These are phyloP conservation scores for Channa argus DNA, from an alignment of 2,113 vertebrate genomes.

Conservation along the genomic window DNA sequence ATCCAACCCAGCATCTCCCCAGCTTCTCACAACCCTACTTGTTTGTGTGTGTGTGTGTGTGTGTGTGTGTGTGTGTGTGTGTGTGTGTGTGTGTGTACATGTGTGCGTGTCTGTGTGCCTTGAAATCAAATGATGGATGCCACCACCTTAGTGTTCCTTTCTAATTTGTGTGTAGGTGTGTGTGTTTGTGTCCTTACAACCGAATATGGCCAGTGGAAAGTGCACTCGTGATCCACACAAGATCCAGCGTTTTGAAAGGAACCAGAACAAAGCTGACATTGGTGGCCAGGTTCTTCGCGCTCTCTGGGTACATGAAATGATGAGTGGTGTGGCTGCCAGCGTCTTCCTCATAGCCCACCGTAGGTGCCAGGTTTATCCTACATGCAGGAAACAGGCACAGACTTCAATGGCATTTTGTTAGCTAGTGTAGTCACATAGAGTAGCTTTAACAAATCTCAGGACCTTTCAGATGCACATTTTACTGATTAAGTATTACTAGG, in stretches of 20 bases:
- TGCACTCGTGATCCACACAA: constrained; percentile 97
- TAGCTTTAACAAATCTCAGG: too few species aligned
- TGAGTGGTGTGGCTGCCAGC: constrained; percentile 94
- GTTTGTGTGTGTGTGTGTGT: constrained; percentile 9
- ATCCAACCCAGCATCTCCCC: constrained; percentile 9
- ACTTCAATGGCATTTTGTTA: not conserved
- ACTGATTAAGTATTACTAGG: too few species aligned
- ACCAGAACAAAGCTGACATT: constrained; percentile 98
- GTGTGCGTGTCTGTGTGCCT: constrained; percentile 5
- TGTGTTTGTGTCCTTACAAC: constrained; percentile 86
- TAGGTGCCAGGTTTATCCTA: constrained; percentile 98
- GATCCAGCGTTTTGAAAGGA: constrained; percentile 97
- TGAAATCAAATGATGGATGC: too few species aligned
- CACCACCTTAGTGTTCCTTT: too few species aligned
- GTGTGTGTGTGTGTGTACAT: constrained; percentile 19
- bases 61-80: constrained; percentile 2
- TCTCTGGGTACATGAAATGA: constrained; percentile 99
- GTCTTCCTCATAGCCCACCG: constrained; percentile 94
- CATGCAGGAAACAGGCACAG: not conserved
- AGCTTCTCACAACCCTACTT: constrained; percentile 5
- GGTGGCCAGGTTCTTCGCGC: constrained; percentile 95
- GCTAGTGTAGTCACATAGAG: too few species aligned
- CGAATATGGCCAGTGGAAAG: constrained; percentile 96
- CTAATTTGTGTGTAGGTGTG: constrained; percentile 3
- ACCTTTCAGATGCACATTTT: too few species aligned